Conservation (phyloP, 30 jellyfish, hydroid and myxozoan genomes). For the Cassiopea andromeda region DNA sequence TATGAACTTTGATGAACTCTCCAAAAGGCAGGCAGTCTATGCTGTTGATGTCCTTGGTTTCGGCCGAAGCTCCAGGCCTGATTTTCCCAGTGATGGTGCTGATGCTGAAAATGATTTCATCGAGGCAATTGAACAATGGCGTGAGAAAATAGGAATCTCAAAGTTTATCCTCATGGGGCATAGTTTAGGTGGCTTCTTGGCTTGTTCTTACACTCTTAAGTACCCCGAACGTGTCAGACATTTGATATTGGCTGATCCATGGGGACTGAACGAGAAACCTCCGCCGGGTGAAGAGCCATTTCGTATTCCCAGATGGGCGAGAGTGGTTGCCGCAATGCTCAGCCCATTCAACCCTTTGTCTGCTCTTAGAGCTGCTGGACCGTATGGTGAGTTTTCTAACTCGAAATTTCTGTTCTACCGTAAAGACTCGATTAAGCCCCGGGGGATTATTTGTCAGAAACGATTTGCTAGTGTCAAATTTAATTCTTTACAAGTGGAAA, state of each 20-base stretch:
- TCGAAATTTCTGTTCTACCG: no score
- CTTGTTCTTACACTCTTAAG: conserved; percentile 84
- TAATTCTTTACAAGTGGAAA: no score
- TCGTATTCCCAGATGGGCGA: conserved; percentile 96
- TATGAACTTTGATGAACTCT: conserved; percentile 84
- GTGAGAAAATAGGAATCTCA: conserved; percentile 80
- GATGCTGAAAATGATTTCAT: conserved; percentile 92
- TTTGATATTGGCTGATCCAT: conserved; percentile 97
- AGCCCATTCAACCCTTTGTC: conserved; percentile 96
- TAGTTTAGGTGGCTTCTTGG: conserved; percentile 96
- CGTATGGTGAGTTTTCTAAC: conserved; percentile 77
- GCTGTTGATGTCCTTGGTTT: conserved; percentile 93
- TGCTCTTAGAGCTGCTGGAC: conserved; percentile 96
- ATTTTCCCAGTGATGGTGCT: conserved; percentile 90
- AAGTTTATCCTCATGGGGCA: conserved; percentile 94
- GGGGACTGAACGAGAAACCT: conserved; percentile 99
- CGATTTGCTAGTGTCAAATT: no score
- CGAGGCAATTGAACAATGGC: conserved; percentile 94
- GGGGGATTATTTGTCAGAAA: no score
- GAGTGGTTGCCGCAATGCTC: conserved; percentile 88
- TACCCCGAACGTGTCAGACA: conserved; percentile 95
- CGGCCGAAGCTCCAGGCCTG: conserved; percentile 97
- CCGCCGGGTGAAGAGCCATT: conserved; percentile 97
- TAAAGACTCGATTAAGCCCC: no score
- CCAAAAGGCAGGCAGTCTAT: conserved; percentile 72